Percentiles rank a stretch among this genome's conserved stretches.
Conservation (phyloP, 2,113 vertebrate genomes). For the Xiphophorus maculatus region DNA sequence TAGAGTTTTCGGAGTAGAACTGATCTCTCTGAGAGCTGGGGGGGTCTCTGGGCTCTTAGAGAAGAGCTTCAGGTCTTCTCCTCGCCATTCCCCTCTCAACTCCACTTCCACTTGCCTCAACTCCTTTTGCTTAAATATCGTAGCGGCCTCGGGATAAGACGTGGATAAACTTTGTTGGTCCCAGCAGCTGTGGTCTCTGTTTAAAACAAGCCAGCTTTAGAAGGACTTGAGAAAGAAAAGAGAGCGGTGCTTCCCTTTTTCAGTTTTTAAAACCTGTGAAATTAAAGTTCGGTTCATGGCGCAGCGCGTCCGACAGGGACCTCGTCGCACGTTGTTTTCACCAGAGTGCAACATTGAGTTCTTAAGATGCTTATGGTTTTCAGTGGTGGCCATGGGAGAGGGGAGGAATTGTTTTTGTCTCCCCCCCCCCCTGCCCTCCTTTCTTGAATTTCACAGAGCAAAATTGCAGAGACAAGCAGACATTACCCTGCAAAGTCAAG, state of each 20-base stretch:
- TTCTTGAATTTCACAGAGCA: constrained; percentile 38
- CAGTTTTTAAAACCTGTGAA: constrained; percentile 16
- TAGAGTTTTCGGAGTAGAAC: constrained; percentile 71
- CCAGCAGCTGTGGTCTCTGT: constrained; percentile 43
- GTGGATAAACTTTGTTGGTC: constrained; percentile 28
- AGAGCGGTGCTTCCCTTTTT: constrained; percentile 19
- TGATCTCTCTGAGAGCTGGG: constrained; percentile 60
- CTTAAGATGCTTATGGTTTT: constrained; percentile 44
- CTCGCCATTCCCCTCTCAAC: constrained; percentile 32
- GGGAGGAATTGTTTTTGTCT: constrained; percentile 18
- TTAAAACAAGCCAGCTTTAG: constrained; percentile 28
- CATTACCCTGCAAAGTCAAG: constrained; percentile 79
- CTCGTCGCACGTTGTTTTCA: constrained; percentile 43
- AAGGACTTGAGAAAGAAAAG: constrained; percentile 9
- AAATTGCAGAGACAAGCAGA: constrained; percentile 79
- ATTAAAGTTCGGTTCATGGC: constrained; percentile 6
- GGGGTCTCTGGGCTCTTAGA: constrained; percentile 63
- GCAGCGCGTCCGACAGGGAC: not conserved
- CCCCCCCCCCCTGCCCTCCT: not conserved
- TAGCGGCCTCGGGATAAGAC: constrained; percentile 47
- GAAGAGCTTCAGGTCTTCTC: constrained; percentile 52
- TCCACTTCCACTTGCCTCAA: constrained; percentile 48
- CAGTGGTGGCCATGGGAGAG: constrained; percentile 53
- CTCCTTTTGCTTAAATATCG: constrained; percentile 44
- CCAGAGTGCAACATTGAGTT: constrained; percentile 33